Evolutionary conservation across 2,888 invertebrate genomes (phyloP), one percentile per base, ranked within the genome.

Genomic region (Mechanitis messenoides): DNA sequence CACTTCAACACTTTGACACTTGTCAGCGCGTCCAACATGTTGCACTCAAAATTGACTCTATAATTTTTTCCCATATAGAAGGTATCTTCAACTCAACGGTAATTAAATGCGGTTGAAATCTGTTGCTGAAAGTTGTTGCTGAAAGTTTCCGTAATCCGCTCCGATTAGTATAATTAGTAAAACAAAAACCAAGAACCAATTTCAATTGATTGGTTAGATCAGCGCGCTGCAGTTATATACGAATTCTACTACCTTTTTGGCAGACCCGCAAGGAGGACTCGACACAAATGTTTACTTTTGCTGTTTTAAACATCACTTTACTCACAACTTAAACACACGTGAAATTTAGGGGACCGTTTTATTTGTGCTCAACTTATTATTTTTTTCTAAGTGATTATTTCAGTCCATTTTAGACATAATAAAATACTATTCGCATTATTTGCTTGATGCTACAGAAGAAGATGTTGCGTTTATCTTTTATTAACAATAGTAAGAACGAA

Each of bases 1-100:
- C 45, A 45, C 56, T 54, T 56, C 57, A 58, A 53, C 56, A 33
- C 59, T 46, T 45, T 58, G 31, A 31, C 63, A 50, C 63, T 60
- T 47, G 50, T 53, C 62, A 57, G 47, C 53, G 53, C 56, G 47
- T 60, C 47, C 61, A 63, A 66, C 61, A 66, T 62, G 68, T 66
- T 66, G 68, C 63, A 63, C 53, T 54, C 28, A 45, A 42, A 50
- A 33, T 20, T 61, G 42, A 42, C 42, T 42, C 9, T 7, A 42
- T 42, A 42, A 42, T 42, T 42, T 35, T 35, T 42, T 42, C 6
- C 42, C 42, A 42, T 7, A 42, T 7, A 9, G 11, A 11, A 9
- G 3, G 28, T 28, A 6, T 28, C 31, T 11, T 7, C 3, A 31
- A 5, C 50, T 31, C 9, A 31, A 28, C 28, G 9, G 31, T 11